phyloP scores from a whole-genome alignment of 2,797 vertebrate species.

The Carduelis carduelis region DNA sequence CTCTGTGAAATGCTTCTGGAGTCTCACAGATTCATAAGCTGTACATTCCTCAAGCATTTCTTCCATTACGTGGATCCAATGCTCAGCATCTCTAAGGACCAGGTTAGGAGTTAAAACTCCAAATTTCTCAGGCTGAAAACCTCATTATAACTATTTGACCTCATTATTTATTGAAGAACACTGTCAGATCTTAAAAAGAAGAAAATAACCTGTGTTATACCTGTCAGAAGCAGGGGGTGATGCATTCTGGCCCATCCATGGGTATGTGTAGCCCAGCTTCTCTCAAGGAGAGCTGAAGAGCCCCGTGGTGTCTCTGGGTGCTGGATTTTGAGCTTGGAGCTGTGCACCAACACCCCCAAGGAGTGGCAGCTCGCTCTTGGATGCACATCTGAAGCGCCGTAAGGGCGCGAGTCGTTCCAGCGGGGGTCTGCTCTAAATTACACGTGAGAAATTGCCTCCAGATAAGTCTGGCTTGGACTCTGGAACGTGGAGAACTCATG shows the following conservation, averaged over 20 bases:
- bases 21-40: background rate
- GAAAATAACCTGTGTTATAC: background rate
- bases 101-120: background rate
- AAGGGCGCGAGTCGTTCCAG: slow-evolving; percentile 65
- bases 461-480: slow-evolving; percentile 67
- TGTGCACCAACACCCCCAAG: background rate
- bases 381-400: slow-evolving; percentile 65
- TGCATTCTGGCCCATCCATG: background rate
- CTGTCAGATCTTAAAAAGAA: background rate
- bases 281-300: slow-evolving; percentile 34
- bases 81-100: background rate
- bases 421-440: slow-evolving; percentile 71
- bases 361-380: slow-evolving; percentile 55
- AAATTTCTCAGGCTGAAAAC: background rate
- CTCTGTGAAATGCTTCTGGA: background rate
- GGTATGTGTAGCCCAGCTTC: slow-evolving; percentile 12
- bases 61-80: background rate
- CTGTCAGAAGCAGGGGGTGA: background rate
- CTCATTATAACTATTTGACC: background rate
- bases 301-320: slow-evolving; percentile 12
- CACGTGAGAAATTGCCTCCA: slow-evolving; percentile 68
- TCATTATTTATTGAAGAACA: background rate
- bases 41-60: background rate
- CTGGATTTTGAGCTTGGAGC: slow-evolving; percentile 25
- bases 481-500: slow-evolving; percentile 59